phyloP scores from a whole-genome alignment of 2,797 vertebrate genomes.

The Tauraco hartlaubi region DNA sequence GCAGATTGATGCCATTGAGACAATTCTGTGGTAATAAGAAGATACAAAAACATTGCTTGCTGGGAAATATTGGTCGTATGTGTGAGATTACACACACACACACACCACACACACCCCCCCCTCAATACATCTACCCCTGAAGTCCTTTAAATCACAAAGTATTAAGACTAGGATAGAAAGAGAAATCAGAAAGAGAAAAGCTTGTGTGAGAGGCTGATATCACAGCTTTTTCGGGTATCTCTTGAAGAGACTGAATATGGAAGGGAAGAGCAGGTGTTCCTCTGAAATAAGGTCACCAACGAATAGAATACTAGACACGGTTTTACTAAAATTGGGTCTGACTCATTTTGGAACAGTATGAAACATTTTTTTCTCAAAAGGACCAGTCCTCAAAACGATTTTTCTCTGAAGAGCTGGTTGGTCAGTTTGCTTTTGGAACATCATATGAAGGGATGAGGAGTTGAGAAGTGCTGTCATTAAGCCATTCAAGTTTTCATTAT shows the following conservation, averaged over 20 bases:
- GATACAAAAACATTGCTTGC: neutral
- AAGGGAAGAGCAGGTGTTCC: slow-evolving; percentile 49
- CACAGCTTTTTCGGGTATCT: slow-evolving; percentile 40
- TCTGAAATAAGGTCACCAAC: slow-evolving; percentile 61
- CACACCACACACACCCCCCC: no score
- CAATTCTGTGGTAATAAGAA: neutral
- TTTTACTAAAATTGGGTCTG: slow-evolving; percentile 56
- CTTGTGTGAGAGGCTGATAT: slow-evolving; percentile 21
- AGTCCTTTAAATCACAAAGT: neutral
- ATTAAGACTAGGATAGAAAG: neutral
- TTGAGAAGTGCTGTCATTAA: slow-evolving; percentile 31
- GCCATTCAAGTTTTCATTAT: slow-evolving; percentile 18
- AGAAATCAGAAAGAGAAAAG: neutral
- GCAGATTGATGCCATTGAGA: neutral
- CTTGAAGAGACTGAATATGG: slow-evolving; percentile 34
- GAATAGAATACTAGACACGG: slow-evolving; percentile 28
- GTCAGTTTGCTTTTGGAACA: slow-evolving; percentile 32
- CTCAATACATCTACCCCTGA: neutral
- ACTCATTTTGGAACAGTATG: slow-evolving; percentile 61
- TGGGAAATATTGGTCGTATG: neutral
- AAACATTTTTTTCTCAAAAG: slow-evolving; percentile 32
- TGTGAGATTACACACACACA: neutral
- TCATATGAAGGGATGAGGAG: neutral
- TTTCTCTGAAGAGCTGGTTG: neutral
- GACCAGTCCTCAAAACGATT: neutral